These are phyloP conservation scores for Ptychochromis oligacanthus DNA, from an alignment of 2,113 vertebrate species.

Conservation along the genomic window DNA sequence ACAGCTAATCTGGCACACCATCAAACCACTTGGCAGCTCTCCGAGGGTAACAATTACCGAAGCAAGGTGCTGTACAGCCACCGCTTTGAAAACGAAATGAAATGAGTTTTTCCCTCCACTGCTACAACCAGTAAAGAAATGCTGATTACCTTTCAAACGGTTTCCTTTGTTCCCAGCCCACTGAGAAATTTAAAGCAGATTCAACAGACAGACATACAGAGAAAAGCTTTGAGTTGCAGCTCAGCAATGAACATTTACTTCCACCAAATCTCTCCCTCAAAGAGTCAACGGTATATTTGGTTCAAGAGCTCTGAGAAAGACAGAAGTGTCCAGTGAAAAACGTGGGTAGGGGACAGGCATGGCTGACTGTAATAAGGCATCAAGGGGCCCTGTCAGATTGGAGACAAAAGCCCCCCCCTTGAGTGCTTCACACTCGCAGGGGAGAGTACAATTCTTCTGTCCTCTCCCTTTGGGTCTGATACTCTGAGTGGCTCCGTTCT, in stretches of 20 bases:
- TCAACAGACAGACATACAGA: conserved; percentile 11
- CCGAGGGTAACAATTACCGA: conserved; percentile 69
- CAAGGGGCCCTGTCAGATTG: conserved; percentile 54
- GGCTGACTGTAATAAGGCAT: conserved; percentile 65
- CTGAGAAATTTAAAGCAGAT: conserved; percentile 40
- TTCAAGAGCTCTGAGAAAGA: conserved; percentile 28
- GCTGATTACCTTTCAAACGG: conserved; percentile 58
- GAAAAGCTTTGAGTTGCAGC: conserved; percentile 11
- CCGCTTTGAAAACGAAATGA: conserved; percentile 65
- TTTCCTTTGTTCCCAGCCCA: conserved; percentile 47
- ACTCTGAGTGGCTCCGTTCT: conserved; percentile 60
- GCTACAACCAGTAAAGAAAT: conserved; percentile 51
- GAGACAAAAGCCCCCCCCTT: conserved; percentile 66
- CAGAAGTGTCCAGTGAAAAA: conserved; percentile 33
- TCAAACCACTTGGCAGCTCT: conserved; percentile 66
- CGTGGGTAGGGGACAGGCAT: conserved; percentile 35
- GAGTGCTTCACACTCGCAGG: conserved; percentile 58
- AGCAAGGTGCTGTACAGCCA: conserved; percentile 53
- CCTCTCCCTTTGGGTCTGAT: conserved; percentile 59
- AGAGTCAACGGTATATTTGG: conserved; percentile 16
- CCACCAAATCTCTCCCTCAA: conserved; percentile 26
- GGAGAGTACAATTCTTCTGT: conserved; percentile 64
- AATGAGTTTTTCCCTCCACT: conserved; percentile 44
- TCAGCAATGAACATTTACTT: conserved; percentile 19
- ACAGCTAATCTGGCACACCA: conserved; percentile 69